Conservation (phyloP, 2,113 vertebrate species). For the Scatophagus argus region DNA sequence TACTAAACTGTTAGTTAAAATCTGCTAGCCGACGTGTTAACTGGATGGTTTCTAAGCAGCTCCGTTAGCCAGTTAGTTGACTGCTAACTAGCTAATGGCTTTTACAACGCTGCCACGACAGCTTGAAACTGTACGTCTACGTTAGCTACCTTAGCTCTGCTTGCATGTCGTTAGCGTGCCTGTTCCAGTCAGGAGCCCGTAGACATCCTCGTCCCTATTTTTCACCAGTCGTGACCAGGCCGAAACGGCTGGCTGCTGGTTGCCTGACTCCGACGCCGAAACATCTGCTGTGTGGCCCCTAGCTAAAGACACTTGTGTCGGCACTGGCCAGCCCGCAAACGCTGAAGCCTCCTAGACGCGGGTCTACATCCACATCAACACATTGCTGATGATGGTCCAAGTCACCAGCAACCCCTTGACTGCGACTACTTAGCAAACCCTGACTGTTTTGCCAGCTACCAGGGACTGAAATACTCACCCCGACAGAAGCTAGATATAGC, state of each 20-base stretch:
- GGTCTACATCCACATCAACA: slow-evolving; percentile 50
- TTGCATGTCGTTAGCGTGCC: slow-evolving; percentile 41
- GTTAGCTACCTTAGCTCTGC: slow-evolving; percentile 64
- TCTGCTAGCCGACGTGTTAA: neutral
- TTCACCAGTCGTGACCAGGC: slow-evolving; percentile 72
- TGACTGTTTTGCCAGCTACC: neutral
- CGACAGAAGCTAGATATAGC: slow-evolving; percentile 5
- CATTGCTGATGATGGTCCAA: slow-evolving; percentile 53
- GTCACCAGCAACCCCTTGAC: slow-evolving; percentile 54
- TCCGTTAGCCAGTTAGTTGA: slow-evolving; percentile 26
- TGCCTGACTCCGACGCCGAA: slow-evolving; percentile 16
- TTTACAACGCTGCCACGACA: slow-evolving; percentile 61
- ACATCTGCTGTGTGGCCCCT: slow-evolving; percentile 13
- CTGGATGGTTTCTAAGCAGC: slow-evolving; percentile 12
- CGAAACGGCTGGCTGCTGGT: slow-evolving; percentile 22
- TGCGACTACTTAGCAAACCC: slow-evolving; percentile 45
- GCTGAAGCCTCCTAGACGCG: slow-evolving; percentile 25
- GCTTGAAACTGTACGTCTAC: slow-evolving; percentile 28
- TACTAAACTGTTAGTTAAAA: neutral
- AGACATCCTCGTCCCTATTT: slow-evolving; percentile 40
- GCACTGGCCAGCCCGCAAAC: neutral
- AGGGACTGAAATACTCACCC: slow-evolving; percentile 60
- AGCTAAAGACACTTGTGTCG: neutral
- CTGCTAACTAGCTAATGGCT: slow-evolving; percentile 35
- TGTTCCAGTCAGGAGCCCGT: slow-evolving; percentile 26